Base-by-base conservation (phyloP, 2,888 invertebrate genomes). In the Panopea generosa region DNA sequence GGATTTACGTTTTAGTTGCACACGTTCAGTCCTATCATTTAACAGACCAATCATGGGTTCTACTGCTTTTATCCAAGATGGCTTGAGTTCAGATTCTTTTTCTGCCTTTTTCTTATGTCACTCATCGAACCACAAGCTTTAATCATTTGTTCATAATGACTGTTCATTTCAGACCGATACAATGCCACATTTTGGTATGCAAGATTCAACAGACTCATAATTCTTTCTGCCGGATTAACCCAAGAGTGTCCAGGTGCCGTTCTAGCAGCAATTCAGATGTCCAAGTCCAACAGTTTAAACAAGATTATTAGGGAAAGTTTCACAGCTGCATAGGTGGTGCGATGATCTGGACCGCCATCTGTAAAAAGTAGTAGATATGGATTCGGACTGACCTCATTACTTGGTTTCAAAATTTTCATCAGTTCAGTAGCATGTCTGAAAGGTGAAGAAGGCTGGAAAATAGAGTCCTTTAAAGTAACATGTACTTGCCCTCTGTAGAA, bases 191-290 rank as follows among this genome's bases (percentile, higher is more conserved):
- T 82, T 49, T 79, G 79, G 9, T 55, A 67, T 1, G 75, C 82
- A 14, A 79, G 3, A 29, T 82, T 82, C 7, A 82, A 20, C 2
- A 77, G 11, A 7, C 40, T 40, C 82, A 82, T 82, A n/a, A 83
- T 61, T 33, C 83, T 24, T 55, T 83, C 80, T 14, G 63, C 80
- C 26, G 77, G 77, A 45, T 81, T 83, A 0, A 49, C 43, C 77
- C 81, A 77, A 7, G 29, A 43, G 22, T 81, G 72, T 6, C 78
- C 76, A 26, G 83, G 83, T n/a, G 77, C 80, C 27, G 83, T 81
- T 43, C 77, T 4, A 11, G 24, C 59, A 18, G 59, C 59, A 18
- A 67, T 59, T 0, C 50, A 29, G 1, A 59, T 40, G 27, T 65
- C 65, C 14, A 65, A 40, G 22, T 53, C 29, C 9, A 63, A 24